A percentile compares a stretch with the other conserved stretches of the same genome.
Conservation (phyloP, 2,797 vertebrate genomes). For the Tangara arthus region DNA sequence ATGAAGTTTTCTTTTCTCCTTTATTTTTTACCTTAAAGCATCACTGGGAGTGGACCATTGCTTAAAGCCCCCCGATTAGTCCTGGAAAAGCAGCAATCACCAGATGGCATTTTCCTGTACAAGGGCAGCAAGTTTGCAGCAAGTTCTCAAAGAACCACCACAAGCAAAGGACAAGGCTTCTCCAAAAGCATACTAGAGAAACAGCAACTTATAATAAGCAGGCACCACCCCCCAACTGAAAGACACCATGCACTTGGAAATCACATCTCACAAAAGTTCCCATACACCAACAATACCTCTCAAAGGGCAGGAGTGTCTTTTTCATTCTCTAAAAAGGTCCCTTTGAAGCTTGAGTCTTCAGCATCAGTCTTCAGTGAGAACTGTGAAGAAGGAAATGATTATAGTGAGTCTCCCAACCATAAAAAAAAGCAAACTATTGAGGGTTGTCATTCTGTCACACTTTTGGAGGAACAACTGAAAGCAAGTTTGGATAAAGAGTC, state of each 20-base stretch:
- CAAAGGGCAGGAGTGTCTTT: conserved; percentile 91
- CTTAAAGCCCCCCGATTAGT: conserved; percentile 76
- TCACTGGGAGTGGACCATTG: conserved; percentile 76
- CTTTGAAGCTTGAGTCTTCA: conserved; percentile 90
- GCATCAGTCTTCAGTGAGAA: conserved; percentile 95
- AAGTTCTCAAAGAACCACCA: conserved; percentile 39
- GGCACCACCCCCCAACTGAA: conserved; percentile 49
- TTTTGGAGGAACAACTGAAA: conserved; percentile 43
- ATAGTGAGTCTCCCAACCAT: conserved; percentile 74
- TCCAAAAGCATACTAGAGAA: conserved; percentile 58
- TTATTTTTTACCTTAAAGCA: conserved; percentile 73
- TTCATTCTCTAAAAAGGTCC: conserved; percentile 91
- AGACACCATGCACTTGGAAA: conserved; percentile 53
- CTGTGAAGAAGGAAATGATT: conserved; percentile 86
- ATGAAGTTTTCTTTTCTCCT: not conserved
- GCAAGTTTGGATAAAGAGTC: conserved; percentile 8
- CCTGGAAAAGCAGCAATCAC: conserved; percentile 74
- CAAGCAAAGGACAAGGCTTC: conserved; percentile 53
- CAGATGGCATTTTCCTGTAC: conserved; percentile 69
- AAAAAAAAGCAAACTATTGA: conserved; percentile 76
- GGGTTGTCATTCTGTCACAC: conserved; percentile 43
- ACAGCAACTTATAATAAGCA: conserved; percentile 45
- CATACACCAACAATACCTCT: conserved; percentile 58
- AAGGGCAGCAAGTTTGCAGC: conserved; percentile 67
- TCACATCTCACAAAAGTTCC: conserved; percentile 56